Evolutionary conservation across 35 echinoderm and acorn worm genomes (phyloP).

Genomic region (Hemicentrotus pulcherrimus): DNA sequence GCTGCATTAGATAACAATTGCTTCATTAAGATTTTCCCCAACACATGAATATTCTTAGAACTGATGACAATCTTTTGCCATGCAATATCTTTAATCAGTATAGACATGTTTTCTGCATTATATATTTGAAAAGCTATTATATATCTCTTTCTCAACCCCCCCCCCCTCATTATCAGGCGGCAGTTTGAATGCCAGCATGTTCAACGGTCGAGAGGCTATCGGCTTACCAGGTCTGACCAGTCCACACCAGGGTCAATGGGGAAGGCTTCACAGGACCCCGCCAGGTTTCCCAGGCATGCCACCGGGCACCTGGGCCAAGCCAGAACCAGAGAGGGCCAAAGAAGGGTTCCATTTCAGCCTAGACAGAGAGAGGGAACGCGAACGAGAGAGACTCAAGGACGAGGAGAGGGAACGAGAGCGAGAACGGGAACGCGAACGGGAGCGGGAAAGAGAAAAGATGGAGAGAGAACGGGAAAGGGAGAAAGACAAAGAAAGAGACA

Average conservation of each 20-base stretch:
- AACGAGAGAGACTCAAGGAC: constrained; percentile 53
- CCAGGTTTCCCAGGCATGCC: constrained; percentile 62
- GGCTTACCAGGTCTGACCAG: constrained; percentile 30
- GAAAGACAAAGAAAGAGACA: constrained; percentile 61
- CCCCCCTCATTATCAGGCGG: not conserved
- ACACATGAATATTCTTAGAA: too few species aligned
- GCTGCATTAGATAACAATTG: too few species aligned
- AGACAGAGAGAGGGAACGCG: constrained; percentile 57
- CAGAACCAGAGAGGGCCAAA: constrained; percentile 72
- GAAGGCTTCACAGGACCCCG: constrained; percentile 61
- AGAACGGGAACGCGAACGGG: constrained; percentile 62
- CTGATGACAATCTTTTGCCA: too few species aligned
- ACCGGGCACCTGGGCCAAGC: constrained; percentile 72
- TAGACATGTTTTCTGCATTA: too few species aligned
- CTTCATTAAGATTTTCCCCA: too few species aligned
- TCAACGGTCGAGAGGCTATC: constrained; percentile 62
- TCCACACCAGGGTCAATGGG: constrained; percentile 64
- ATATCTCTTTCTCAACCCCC: not conserved
- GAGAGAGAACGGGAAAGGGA: constrained; percentile 58
- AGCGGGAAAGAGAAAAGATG: constrained; percentile 38
- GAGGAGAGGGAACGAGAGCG: constrained; percentile 74
- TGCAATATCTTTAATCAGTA: too few species aligned
- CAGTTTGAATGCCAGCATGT: constrained; percentile 39
- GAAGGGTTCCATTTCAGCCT: constrained; percentile 75
- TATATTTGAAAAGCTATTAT: too few species aligned